Evolutionary conservation across 2,113 vertebrate genomes (phyloP).

Genomic region (Pachyramphus minor): DNA sequence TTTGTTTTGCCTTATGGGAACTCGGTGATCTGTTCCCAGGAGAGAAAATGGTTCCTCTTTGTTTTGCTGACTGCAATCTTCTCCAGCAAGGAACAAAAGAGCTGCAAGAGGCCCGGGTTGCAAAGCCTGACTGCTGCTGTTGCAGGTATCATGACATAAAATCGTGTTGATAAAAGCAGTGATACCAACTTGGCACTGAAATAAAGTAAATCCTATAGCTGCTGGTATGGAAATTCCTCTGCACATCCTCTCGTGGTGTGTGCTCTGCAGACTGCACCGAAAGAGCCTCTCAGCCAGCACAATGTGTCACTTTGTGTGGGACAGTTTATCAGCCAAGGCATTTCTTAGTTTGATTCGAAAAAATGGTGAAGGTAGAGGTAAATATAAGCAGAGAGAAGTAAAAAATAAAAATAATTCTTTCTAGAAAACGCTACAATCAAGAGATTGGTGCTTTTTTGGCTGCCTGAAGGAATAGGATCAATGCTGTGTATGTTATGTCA

Average conservation of each 20-base stretch:
- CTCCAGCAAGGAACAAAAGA: background rate
- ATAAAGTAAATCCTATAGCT: background rate
- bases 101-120: background rate
- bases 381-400: background rate
- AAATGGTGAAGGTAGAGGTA: background rate
- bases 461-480: background rate
- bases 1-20: conserved; percentile 60
- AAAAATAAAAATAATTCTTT: background rate
- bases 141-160: background rate
- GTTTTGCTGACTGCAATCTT: conserved; percentile 26
- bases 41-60: conserved; percentile 43
- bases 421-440: rapidly evolving
- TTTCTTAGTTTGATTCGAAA: background rate
- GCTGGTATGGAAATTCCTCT: background rate
- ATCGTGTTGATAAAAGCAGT: background rate
- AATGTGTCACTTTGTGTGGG: background rate
- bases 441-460: background rate
- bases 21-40: conserved; percentile 38
- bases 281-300: background rate
- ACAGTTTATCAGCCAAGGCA: background rate
- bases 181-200: background rate
- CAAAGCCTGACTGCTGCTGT: background rate
- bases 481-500: background rate
- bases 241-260: rapidly evolving
- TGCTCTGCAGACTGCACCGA: background rate